phyloP scores from a whole-genome alignment of 2,888 invertebrate species.

The Petrophora chlorosata region DNA sequence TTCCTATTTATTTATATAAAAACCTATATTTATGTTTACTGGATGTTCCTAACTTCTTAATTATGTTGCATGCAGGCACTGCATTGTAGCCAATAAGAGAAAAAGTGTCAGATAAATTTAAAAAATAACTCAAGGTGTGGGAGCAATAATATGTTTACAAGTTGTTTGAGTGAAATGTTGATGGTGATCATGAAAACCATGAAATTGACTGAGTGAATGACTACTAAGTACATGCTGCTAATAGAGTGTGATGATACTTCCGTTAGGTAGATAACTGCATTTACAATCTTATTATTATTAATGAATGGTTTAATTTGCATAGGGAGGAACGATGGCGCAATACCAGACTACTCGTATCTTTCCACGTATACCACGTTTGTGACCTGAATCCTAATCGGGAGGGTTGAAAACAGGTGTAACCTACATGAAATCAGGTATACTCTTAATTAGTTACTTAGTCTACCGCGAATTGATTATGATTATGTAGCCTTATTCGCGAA shows the following conservation, averaged over 20 bases:
- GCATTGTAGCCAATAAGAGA: no score
- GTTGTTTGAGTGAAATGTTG: no score
- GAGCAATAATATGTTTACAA: no score
- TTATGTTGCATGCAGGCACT: no score
- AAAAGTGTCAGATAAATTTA: no score
- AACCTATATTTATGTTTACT: no score
- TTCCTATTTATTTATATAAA: no score
- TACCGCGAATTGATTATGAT: constrained; percentile 18
- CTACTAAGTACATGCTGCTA: not conserved
- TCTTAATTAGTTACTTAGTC: not conserved
- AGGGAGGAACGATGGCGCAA: constrained; percentile 80
- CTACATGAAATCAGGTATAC: constrained; percentile 15
- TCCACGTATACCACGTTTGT: constrained; percentile 57
- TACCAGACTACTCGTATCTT: constrained; percentile 64
- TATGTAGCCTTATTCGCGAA: no score
- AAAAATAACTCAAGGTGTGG: no score
- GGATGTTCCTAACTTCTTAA: no score
- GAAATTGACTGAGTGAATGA: not conserved
- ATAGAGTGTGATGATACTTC: no score
- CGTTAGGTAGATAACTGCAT: not conserved
- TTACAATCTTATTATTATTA: not conserved
- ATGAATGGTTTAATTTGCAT: constrained; percentile 48
- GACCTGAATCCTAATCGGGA: constrained; percentile 45
- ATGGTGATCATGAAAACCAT: no score
- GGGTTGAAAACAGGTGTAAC: constrained; percentile 1